phyloP scores from a whole-genome alignment of 2,797 vertebrate genomes.

The Neostethus bicornis region DNA sequence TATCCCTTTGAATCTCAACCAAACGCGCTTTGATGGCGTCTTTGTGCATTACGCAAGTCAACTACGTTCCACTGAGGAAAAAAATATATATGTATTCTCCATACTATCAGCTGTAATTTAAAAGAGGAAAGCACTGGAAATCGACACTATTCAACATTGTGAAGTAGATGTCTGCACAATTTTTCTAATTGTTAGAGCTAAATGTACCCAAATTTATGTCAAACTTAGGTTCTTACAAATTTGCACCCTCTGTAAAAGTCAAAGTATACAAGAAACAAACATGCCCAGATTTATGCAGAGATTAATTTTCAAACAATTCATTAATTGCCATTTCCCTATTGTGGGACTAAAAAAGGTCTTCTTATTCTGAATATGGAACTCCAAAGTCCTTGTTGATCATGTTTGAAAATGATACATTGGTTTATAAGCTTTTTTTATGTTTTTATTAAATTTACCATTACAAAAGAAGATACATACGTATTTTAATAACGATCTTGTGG shows the following conservation, averaged over 20 bases:
- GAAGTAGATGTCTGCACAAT: constrained; percentile 40
- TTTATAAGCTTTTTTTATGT: no score
- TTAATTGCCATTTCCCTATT: background rate
- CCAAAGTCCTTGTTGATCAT: no score
- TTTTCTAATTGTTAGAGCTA: constrained; percentile 37
- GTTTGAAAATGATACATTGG: no score
- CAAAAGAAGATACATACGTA: no score
- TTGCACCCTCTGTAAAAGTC: constrained; percentile 16
- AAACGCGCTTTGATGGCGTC: constrained; percentile 76
- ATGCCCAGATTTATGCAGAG: constrained; percentile 7
- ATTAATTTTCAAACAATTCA: constrained; percentile 1
- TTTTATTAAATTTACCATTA: no score
- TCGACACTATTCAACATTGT: constrained; percentile 42
- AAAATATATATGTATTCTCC: constrained; percentile 58
- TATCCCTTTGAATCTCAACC: constrained; percentile 75
- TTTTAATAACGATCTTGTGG: no score
- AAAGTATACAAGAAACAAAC: constrained; percentile 1
- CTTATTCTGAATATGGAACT: no score
- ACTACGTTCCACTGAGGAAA: constrained; percentile 60
- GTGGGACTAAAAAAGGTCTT: no score
- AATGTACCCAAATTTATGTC: constrained; percentile 37
- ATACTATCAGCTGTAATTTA: constrained; percentile 48
- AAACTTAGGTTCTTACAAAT: constrained; percentile 36
- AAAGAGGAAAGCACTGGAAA: constrained; percentile 46
- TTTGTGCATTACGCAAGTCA: constrained; percentile 72